phyloP scores from a whole-genome alignment of 2,888 invertebrate species.

The Venustoraphidia nigricollis region DNA sequence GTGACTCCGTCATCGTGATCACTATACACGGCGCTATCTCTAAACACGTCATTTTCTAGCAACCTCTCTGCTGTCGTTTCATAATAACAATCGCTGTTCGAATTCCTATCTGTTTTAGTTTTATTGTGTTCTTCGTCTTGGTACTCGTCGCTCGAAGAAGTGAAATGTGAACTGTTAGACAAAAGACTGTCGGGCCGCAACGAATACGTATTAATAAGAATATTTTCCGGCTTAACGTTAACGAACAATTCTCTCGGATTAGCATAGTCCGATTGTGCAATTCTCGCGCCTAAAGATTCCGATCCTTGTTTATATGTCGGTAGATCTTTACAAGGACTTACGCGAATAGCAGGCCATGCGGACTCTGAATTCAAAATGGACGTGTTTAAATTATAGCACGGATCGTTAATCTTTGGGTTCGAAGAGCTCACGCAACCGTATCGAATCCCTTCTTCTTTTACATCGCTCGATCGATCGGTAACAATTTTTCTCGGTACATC shows the following conservation, averaged over 20 bases:
- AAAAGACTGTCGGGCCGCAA: slow-evolving; percentile 33
- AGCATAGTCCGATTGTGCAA: slow-evolving; percentile 76
- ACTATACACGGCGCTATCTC: slow-evolving; percentile 74
- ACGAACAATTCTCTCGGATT: slow-evolving; percentile 58
- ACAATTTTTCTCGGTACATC: slow-evolving; percentile 20
- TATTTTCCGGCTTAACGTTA: slow-evolving; percentile 36
- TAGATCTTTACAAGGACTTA: slow-evolving; percentile 23
- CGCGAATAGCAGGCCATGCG: no score
- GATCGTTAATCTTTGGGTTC: no score
- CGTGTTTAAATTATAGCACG: no score
- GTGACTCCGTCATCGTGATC: slow-evolving; percentile 44
- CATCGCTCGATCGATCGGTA: slow-evolving; percentile 15
- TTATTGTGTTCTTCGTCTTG: slow-evolving; percentile 12
- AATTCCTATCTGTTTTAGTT: slow-evolving; percentile 9
- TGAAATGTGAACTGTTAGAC: slow-evolving; percentile 4
- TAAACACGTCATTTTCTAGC: slow-evolving; percentile 47
- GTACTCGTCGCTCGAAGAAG: slow-evolving; percentile 15
- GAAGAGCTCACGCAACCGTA: no score
- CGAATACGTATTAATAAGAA: slow-evolving; percentile 44
- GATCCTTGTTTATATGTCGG: slow-evolving; percentile 64
- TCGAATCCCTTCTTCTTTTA: slow-evolving; percentile 27
- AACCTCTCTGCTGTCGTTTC: slow-evolving; percentile 60
- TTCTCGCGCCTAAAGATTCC: slow-evolving; percentile 68
- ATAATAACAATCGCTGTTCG: slow-evolving; percentile 51
- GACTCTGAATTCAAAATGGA: no score